phyloP scores from a whole-genome alignment of 2,797 vertebrate genomes.

The Clamator glandarius region DNA sequence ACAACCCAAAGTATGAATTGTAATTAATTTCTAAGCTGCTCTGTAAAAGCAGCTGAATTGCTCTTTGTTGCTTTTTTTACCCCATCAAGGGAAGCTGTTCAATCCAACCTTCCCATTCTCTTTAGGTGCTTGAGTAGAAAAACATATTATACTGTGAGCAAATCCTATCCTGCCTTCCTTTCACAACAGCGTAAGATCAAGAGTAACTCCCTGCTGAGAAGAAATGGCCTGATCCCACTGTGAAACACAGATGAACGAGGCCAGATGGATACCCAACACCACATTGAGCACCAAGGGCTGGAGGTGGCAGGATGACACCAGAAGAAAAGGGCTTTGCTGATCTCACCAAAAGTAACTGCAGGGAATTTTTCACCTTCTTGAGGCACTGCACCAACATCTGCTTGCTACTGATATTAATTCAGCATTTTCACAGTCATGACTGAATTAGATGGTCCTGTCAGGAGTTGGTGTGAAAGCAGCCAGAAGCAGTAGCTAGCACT shows the following conservation, averaged over 20 bases:
- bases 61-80: neutral
- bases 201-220: neutral
- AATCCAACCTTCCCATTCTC: neutral
- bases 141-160: slow-evolving; percentile 2
- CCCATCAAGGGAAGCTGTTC: neutral
- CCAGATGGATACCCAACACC: slow-evolving; percentile 2
- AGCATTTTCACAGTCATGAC: neutral
- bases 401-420: neutral
- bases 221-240: neutral
- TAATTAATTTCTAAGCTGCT: neutral
- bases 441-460: neutral
- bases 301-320: neutral
- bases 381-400: neutral
- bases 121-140: neutral
- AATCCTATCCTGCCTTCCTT: neutral
- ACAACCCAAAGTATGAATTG: neutral
- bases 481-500: neutral
- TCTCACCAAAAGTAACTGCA: neutral
- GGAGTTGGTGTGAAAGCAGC: neutral
- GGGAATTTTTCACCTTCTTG: neutral
- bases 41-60: neutral
- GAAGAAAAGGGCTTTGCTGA: neutral
- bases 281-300: accelerated
- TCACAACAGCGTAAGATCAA: neutral
- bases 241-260: neutral